A percentile compares a stretch with the other conserved stretches of the same genome.
Evolutionary conservation across 2,113 vertebrate genomes (phyloP).

Genomic region (Caracal caracal): DNA sequence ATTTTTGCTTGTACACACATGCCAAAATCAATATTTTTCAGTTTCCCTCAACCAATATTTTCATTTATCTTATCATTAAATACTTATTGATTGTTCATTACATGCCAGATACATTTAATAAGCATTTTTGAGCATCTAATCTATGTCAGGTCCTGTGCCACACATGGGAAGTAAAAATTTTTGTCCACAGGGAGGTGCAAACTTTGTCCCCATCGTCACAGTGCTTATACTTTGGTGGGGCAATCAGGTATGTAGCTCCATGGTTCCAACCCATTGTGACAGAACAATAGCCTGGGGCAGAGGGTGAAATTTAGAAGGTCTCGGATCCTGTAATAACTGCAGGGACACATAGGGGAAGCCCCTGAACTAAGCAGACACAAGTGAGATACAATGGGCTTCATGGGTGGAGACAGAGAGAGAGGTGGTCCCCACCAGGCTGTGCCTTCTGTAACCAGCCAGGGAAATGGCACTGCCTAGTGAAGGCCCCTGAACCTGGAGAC

Average conservation of each 20-base stretch:
- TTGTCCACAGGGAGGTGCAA: background rate
- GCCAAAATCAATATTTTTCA: background rate
- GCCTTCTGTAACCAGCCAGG: background rate
- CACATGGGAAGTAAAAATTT: background rate
- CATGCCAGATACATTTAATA: background rate
- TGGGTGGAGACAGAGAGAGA: background rate
- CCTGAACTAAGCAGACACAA: background rate
- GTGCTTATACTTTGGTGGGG: background rate
- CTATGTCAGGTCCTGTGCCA: background rate
- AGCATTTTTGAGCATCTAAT: background rate
- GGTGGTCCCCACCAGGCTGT: background rate
- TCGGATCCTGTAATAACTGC: background rate
- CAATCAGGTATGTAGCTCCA: background rate
- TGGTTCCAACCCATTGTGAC: too few species aligned
- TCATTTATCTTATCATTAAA: background rate
- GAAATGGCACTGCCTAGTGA: background rate
- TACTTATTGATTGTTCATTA: slow-evolving; percentile 4
- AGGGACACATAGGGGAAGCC: background rate
- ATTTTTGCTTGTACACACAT: background rate
- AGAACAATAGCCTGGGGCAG: background rate
- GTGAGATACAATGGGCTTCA: fast-evolving
- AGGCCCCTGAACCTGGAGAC: background rate
- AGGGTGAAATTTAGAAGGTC: background rate
- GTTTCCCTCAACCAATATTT: slow-evolving; percentile 22
- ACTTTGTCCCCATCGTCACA: background rate